These are phyloP conservation scores for Rosalia funebris DNA, from an alignment of 2,888 invertebrate species.

Conservation along the genomic window DNA sequence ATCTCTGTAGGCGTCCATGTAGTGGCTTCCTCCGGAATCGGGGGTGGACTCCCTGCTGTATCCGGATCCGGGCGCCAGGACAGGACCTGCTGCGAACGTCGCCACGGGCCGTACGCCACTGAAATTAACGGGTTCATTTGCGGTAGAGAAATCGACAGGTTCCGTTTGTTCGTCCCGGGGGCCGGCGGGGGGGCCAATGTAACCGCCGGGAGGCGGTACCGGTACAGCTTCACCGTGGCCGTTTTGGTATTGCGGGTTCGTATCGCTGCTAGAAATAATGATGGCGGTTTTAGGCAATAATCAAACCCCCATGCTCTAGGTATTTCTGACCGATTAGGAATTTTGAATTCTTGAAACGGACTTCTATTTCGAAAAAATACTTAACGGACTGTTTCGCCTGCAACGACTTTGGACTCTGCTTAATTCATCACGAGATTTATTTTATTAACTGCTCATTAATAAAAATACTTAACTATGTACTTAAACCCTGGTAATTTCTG, in stretches of 20 bases:
- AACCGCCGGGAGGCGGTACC: constrained; percentile 63
- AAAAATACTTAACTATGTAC: too few species aligned
- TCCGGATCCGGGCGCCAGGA: constrained; percentile 68
- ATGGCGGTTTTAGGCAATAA: constrained; percentile 25
- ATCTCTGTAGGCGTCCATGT: constrained; percentile 87
- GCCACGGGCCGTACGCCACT: constrained; percentile 69
- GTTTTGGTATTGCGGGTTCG: constrained; percentile 71
- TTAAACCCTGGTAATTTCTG: too few species aligned
- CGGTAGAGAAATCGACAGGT: constrained; percentile 77
- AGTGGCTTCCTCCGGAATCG: constrained; percentile 89
- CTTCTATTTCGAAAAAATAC: constrained; percentile 22
- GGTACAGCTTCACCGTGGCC: constrained; percentile 65
- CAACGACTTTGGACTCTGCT: too few species aligned
- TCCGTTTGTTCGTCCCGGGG: constrained; percentile 73
- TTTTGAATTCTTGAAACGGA: constrained; percentile 25
- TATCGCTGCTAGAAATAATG: constrained; percentile 61
- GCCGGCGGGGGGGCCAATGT: constrained; percentile 60
- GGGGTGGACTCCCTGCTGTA: constrained; percentile 91
- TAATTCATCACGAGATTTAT: too few species aligned
- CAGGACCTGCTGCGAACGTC: constrained; percentile 56
- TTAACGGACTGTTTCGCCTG: too few species aligned
- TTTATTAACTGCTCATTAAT: too few species aligned
- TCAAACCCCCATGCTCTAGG: constrained; percentile 22
- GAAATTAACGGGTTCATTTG: constrained; percentile 73
- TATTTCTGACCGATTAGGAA: constrained; percentile 22